Evolutionary conservation across 1,140 invertebrate genomes (phyloP), one percentile per base, ranked within the genome.

Genomic region (Platyura marginata): DNA sequence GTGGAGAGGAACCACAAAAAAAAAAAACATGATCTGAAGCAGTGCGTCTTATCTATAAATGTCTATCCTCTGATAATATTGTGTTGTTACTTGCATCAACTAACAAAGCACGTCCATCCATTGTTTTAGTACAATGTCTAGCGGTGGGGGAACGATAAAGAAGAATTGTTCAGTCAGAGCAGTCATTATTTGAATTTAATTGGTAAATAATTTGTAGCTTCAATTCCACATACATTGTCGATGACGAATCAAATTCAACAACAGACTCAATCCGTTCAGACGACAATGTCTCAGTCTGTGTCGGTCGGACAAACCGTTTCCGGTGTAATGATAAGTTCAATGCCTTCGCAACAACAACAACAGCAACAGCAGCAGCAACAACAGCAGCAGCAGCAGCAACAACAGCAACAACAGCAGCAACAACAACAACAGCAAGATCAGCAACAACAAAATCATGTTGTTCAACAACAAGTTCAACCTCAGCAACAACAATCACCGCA

Each of bases 351-450:
- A 41, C 29, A 21, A 29, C 40, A 41, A 32, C 40, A 41, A 18
- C 40, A 41, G n/a, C 40, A 25, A 19, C 40, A 41, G 16, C 40
- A 41, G 16, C 13, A 5, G 29, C 23, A 16, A 32, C 40, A 41
- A 13, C 25, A 29, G 25, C 25, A 29, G 13, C 25, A 29, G 25
- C 25, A 29, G 25, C 25, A 29, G 25, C 25, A 29, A 29, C 25
- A 29, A 29, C 25, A 29, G 13, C 25, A 29, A 29, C 25, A 29
- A 13, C 25, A 29, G 25, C 25, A 29, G 25, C 25, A 29, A 29
- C 32, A 43, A 35, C 41, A 41, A 32, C 11, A 21, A 29, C 40
- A 41, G 29, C 21, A 41, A 29, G 21, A 41, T 25, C 23, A 16
- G 16, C 25, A 41, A n/a, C 25, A 25, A 3, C 20, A n/a, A 9